These are phyloP conservation scores for Hoplias malabaricus DNA, from an alignment of 2,113 vertebrate species.

Conservation along the genomic window DNA sequence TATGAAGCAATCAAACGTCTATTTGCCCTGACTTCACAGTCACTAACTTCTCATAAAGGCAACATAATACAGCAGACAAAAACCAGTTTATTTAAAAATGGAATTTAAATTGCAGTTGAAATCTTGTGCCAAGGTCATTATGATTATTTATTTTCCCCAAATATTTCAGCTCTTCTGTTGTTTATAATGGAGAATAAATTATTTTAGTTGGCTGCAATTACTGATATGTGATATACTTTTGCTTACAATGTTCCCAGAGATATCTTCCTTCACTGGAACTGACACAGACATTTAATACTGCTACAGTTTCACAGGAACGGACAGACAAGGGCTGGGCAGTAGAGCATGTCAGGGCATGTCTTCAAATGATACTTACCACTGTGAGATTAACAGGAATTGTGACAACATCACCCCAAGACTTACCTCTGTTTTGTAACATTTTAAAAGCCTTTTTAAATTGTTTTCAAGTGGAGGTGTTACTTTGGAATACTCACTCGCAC, in stretches of 20 bases:
- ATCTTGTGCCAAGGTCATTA: no score
- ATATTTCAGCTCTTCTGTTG: no score
- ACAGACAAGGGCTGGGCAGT: slow-evolving; percentile 5
- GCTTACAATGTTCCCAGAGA: neutral
- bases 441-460: neutral
- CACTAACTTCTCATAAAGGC: no score
- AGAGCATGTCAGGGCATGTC: slow-evolving; percentile 41
- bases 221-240: neutral
- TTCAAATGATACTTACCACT: neutral
- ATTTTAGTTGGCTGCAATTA: neutral
- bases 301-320: neutral
- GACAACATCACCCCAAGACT: neutral
- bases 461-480: neutral
- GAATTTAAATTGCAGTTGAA: no score
- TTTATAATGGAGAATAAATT: no score
- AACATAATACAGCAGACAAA: no score
- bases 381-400: slow-evolving; percentile 13
- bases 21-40: no score
- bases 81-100: no score
- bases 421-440: neutral
- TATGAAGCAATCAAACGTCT: no score
- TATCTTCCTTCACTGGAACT: neutral
- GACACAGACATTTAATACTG: neutral
- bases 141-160: no score
- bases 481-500: slow-evolving; percentile 15